These are phyloP conservation scores for Aleiodes sp. DNA, from an alignment of 1,140 invertebrate species.

Conservation along the genomic window DNA sequence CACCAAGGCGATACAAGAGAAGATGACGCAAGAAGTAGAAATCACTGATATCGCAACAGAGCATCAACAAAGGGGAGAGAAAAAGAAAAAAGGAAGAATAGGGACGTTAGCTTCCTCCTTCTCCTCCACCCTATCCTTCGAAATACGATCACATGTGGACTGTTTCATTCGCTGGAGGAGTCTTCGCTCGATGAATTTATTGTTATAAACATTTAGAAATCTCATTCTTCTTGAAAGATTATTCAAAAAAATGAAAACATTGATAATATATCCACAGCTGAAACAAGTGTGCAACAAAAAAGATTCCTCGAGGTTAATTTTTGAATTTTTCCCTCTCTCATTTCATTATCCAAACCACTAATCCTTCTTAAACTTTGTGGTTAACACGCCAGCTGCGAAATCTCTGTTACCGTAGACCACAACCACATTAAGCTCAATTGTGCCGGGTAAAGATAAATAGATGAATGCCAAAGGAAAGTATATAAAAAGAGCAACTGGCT, in stretches of 20 bases:
- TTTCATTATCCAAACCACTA: constrained; percentile 2
- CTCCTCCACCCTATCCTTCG: too few relatives aligned
- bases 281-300: too few relatives aligned
- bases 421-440: not conserved
- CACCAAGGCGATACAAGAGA: not conserved
- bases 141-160: too few relatives aligned
- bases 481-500: too few relatives aligned
- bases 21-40: not conserved
- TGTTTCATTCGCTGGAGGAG: too few relatives aligned
- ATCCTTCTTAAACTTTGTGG: not conserved
- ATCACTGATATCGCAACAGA: not conserved
- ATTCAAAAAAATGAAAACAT: too few relatives aligned
- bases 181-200: too few relatives aligned
- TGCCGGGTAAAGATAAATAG: not conserved
- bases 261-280: too few relatives aligned
- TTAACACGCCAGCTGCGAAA: not conserved
- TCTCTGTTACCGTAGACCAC: not conserved
- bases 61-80: not conserved
- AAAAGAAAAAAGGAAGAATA: not conserved
- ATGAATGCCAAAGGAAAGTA: not conserved
- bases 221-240: too few relatives aligned
- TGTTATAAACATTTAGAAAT: too few relatives aligned
- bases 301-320: too few relatives aligned
- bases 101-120: too few relatives aligned
- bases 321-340: constrained; percentile 24